Base-by-base conservation (phyloP, 2,888 invertebrate genomes). In the Drosophila greeni region DNA sequence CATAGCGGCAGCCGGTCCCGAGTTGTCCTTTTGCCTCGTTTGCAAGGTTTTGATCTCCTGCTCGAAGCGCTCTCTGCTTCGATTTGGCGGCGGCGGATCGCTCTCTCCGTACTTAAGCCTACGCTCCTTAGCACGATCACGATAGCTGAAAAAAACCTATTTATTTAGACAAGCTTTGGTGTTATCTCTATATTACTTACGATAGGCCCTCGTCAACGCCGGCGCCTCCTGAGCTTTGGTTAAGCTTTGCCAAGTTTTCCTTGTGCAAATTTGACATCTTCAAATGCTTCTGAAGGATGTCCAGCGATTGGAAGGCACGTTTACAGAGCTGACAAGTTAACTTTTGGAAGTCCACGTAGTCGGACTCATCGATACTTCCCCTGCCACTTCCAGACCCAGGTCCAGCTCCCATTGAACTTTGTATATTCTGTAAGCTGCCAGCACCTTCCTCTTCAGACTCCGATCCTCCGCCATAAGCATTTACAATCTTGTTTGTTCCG, bases 71-170 rank as follows among this genome's bases (percentile, higher is more conserved):
- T 94, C 94, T 82, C 94, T 94, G 48, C 93, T 89, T 76, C 92
- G 92, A 86, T 94, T 94, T 2, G 93, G 92, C 58, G 87, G 87
- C 8, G 92, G 92, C 0, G 94, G 93, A 74, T 94, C 92, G 72
- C 95, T 95, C 16, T 95, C 94, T 0, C 98, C 98, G 85, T 96
- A 98, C 87, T 98, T 98, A 82, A 95, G 92, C 54, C 99, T 90
- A 26, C 99, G 91, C 85, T 99, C 99, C 80, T 98, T 98, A 1
- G 99, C 99, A 43, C 99, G 91, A 88, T 99, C 99, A 62, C 99
- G 91, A 87, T 99, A 99, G 0, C 87, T 89, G 23, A 11, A 6
- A 5, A 20, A 31, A 2, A 16, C 29, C 11, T 18, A 14, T 11
- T 14, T 18, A 16, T 23, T 48, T 1, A 31, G 14, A 7, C 8